Base-by-base conservation (phyloP, 2,797 vertebrate genomes). In the Pseudomugil gertrudae region DNA sequence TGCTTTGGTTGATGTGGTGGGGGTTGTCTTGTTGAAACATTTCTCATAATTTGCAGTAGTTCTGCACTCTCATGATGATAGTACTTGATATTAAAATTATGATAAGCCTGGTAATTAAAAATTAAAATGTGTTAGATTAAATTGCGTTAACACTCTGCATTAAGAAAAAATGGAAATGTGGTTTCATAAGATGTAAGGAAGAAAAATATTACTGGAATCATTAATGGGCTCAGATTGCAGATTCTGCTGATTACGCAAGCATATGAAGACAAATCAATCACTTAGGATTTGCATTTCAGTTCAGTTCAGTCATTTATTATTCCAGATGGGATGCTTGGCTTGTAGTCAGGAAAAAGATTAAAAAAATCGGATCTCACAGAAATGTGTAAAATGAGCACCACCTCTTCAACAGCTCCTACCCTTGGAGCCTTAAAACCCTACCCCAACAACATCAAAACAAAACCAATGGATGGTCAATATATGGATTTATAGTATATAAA, bases 241-340 rank as follows among this genome's bases (percentile, higher is more conserved):
- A 78, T 67, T 72, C 40, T 0, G 27, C 52, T 50, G 57, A 76
- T 84, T 74, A 78, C 27, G 36, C 30, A 76, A 43, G 47, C 51
- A 40, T 55, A 45, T 54, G 63, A 67, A 74, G 50, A 57, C 51
- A 69, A 60, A 78, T 85, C 52, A 76, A 58, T 72, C 69, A 43
- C 50, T 21, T 40, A 57, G 17, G 52, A 62, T 81, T 78, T 72
- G 56, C 72, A 63, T 71, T 76, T 80, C 63, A 72, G 48, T 54
- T 61, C 33, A 62, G 47, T 75, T 30, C 15, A 66, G 33, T 52
- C 14, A 32, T 33, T 30, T 43, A 27, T 30, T 52, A 36, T 58
- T 14, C 33, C 47, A 58, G 65, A 58, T 51, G 45, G 55, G 27
- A 48, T 27, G 33, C 63, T 27, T 32, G 40, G 30, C 33, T 30